These are phyloP conservation scores for Macquaria ambigua DNA, from an alignment of 2,113 vertebrate species.

Conservation along the genomic window DNA sequence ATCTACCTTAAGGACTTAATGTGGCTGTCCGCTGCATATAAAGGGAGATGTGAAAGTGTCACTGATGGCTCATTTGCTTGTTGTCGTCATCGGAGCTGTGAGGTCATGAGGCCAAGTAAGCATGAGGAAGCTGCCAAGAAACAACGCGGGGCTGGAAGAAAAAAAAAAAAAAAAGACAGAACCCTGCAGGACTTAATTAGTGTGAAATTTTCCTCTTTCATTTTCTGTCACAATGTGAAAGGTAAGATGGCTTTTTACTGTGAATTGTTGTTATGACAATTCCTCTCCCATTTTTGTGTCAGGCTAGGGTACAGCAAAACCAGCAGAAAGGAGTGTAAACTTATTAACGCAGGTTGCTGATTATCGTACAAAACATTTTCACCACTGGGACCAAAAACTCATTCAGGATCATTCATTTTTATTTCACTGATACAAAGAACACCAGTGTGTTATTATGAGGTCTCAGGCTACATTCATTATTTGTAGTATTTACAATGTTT, in stretches of 20 bases:
- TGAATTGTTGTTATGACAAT: background rate
- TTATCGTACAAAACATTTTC: background rate
- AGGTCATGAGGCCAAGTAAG: slow-evolving; percentile 70
- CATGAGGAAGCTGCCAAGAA: slow-evolving; percentile 70
- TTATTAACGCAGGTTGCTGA: background rate
- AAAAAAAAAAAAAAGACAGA: background rate
- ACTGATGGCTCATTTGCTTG: slow-evolving; percentile 68
- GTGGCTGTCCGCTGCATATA: background rate
- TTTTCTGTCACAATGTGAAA: slow-evolving; percentile 44
- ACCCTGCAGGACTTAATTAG: slow-evolving; percentile 73
- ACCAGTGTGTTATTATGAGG: background rate
- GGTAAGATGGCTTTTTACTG: slow-evolving; percentile 39
- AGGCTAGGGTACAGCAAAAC: background rate
- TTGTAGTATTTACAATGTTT: background rate
- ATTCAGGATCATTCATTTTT: background rate
- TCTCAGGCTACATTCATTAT: too few relatives aligned
- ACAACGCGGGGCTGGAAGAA: slow-evolving; percentile 30
- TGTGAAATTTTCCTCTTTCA: slow-evolving; percentile 67
- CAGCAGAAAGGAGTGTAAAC: too few relatives aligned
- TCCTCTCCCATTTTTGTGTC: background rate
- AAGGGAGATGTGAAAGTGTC: slow-evolving; percentile 35
- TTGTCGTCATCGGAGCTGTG: slow-evolving; percentile 59
- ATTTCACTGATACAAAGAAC: background rate
- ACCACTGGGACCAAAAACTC: background rate
- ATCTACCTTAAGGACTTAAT: background rate